Base-by-base conservation (phyloP, 2,797 vertebrate genomes). In the Catamblyrhynchus diadema region DNA sequence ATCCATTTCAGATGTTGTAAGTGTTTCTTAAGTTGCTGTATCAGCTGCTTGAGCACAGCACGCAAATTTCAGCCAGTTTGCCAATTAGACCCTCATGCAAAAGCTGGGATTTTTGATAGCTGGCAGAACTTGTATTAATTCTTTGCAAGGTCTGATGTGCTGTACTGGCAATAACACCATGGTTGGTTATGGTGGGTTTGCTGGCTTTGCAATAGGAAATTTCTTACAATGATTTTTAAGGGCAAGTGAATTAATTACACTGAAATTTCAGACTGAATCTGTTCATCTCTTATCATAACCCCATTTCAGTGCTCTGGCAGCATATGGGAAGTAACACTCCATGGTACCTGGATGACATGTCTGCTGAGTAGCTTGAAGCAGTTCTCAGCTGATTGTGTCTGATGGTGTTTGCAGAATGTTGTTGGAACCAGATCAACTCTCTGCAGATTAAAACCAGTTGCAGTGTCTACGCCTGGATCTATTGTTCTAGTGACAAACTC, bases 321-420 rank as follows among this genome's bases (percentile, higher is more conserved):
- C 94, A 91, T 94, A 95, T 88, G 94, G 94, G 95, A 88, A 87
- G 83, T 96, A 94, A 93, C 93, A 95, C 90, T 93, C 75, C 81
- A 18, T 93, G 70, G 93, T 97, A 96, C 94, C 95, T 97, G 96
- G 95, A 89, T 95, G 95, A 90, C 95, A 94, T 94, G 93, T 94
- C 94, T 94, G 87, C 86, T 88, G 73, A 90, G 88, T 96, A 88
- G 95, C 96, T 97, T 82, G 81, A 92, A 94, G 94, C 96, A 35
- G 78, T 94, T 81, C 94, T 92, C 47, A 13, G 65, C 86, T 96
- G 95, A 88, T 95, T 95, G 90, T 94, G 95, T 96, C 95, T 96
- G 94, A 82, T 96, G 88, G 45, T 93, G 64, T 93, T 89, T 95
- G 59, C 73, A 71, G 56, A 91, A 62, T 77, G 28, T 71, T 95